Evolutionary conservation across 2,888 invertebrate genomes (phyloP), one percentile per base, ranked within the genome.

Genomic region (Vandiemenella viatica): DNA sequence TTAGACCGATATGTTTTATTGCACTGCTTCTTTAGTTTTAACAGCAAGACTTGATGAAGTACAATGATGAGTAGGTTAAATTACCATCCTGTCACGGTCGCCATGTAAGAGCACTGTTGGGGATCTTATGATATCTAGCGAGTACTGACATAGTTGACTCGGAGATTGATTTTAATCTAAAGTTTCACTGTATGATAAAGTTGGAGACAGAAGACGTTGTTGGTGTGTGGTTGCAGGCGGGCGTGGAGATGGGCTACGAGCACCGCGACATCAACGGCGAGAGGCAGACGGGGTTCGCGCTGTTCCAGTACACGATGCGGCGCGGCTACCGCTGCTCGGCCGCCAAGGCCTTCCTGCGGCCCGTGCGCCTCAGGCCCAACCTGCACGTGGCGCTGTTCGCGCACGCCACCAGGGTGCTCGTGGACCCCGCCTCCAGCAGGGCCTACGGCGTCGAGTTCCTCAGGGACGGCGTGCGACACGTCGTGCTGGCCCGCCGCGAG

Each of bases 161-260:
- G n/a, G n/a, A n/a, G n/a, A n/a, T n/a, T n/a, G n/a, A n/a, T n/a
- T n/a, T n/a, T n/a, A n/a, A n/a, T n/a, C n/a, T n/a, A n/a, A n/a
- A n/a, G n/a, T n/a, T n/a, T n/a, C n/a, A n/a, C n/a, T n/a, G n/a
- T n/a, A n/a, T n/a, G n/a, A n/a, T n/a, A n/a, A n/a, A n/a, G n/a
- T n/a, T n/a, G n/a, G n/a, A n/a, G n/a, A n/a, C 13, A 32, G 10
- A 32, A 32, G 32, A 10, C 10, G 10, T 32, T 43, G n/a, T 45
- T n/a, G n/a, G n/a, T n/a, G n/a, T n/a, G n/a, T n/a, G n/a, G n/a
- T n/a, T n/a, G n/a, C n/a, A 90, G 70, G 90, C 89, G 0, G 90
- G 84, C n/a, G 80, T 87, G 63, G 90, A 91, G 65, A 84, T 89
- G 83, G 90, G 90, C 19, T 91, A 90, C 66, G 85, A 88, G 49